phyloP scores from a whole-genome alignment of 2,888 invertebrate species.

The Drosophila neonasuta region DNA sequence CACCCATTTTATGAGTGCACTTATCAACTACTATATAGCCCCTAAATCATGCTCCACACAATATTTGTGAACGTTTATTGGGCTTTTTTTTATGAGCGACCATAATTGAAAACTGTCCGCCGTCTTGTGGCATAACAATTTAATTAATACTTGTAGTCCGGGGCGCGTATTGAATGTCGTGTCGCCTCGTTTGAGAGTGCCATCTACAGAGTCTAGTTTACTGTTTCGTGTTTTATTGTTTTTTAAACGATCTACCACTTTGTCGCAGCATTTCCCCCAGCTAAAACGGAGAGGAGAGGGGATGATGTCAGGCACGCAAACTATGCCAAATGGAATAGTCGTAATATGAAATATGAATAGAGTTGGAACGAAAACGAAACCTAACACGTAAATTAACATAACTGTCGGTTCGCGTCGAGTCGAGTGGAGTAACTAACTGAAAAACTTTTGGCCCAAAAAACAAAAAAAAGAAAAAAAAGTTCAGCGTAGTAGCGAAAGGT shows the following conservation, averaged over 20 bases:
- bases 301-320: slow-evolving; percentile 57
- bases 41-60: slow-evolving; percentile 46
- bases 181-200: slow-evolving; percentile 28
- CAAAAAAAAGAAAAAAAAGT: slow-evolving; percentile 17
- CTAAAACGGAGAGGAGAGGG: neutral
- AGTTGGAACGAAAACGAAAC: slow-evolving; percentile 59
- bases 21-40: slow-evolving; percentile 35
- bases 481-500: slow-evolving; percentile 51
- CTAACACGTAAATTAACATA: slow-evolving; percentile 69
- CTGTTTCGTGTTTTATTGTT: slow-evolving; percentile 73
- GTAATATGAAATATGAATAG: slow-evolving; percentile 68
- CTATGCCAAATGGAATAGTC: slow-evolving; percentile 29
- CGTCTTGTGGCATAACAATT: slow-evolving; percentile 70
- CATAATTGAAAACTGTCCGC: slow-evolving; percentile 59
- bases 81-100: slow-evolving; percentile 51
- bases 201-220: slow-evolving; percentile 14
- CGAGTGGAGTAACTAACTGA: slow-evolving; percentile 38
- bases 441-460: slow-evolving; percentile 51
- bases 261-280: slow-evolving; percentile 57
- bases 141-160: slow-evolving; percentile 62
- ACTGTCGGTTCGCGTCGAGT: slow-evolving; percentile 44
- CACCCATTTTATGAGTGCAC: slow-evolving; percentile 35
- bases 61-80: slow-evolving; percentile 62
- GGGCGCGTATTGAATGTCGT: slow-evolving; percentile 16
- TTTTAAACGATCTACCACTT: slow-evolving; percentile 79